A percentile compares a stretch with the other conserved stretches of the same genome.
Conservation (phyloP, 2,888 invertebrate genomes). For the Lissonota sp. region DNA sequence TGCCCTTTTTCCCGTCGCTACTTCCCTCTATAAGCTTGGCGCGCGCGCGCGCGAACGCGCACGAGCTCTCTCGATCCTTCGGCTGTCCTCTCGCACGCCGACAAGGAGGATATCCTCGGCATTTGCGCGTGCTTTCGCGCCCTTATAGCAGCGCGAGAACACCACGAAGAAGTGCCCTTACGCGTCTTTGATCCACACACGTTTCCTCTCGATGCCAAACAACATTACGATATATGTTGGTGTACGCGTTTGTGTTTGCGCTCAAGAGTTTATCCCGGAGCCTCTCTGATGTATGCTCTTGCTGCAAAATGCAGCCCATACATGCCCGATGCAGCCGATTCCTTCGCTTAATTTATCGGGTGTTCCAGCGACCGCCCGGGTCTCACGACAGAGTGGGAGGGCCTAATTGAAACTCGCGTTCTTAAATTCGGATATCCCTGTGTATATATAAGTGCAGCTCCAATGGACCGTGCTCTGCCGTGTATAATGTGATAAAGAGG, state of each 20-base stretch:
- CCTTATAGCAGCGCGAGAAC: constrained; percentile 31
- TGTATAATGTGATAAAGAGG: background rate
- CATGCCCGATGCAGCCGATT: constrained; percentile 57
- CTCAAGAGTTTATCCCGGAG: background rate
- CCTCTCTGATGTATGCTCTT: background rate
- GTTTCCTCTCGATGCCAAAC: background rate
- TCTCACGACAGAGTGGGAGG: constrained; percentile 64
- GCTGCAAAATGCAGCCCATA: background rate
- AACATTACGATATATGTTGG: background rate
- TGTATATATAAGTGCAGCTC: background rate
- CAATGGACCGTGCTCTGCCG: too few relatives aligned
- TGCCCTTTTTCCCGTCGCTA: constrained; percentile 19
- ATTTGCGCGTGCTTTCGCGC: constrained; percentile 39
- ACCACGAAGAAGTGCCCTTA: constrained; percentile 11
- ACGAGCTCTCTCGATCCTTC: constrained; percentile 10
- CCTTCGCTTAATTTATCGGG: constrained; percentile 78
- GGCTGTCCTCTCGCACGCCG: constrained; percentile 9
- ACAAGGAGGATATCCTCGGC: constrained; percentile 28
- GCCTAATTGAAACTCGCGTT: constrained; percentile 79
- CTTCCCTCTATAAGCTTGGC: constrained; percentile 1
- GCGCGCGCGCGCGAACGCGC: constrained; percentile 16
- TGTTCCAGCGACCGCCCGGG: constrained; percentile 51
- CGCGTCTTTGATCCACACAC: constrained; percentile 17
- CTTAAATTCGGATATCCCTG: constrained; percentile 45
- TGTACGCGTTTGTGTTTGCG: background rate